phyloP scores from a whole-genome alignment of 1,140 invertebrate genomes.

The Neodiprion lecontei region DNA sequence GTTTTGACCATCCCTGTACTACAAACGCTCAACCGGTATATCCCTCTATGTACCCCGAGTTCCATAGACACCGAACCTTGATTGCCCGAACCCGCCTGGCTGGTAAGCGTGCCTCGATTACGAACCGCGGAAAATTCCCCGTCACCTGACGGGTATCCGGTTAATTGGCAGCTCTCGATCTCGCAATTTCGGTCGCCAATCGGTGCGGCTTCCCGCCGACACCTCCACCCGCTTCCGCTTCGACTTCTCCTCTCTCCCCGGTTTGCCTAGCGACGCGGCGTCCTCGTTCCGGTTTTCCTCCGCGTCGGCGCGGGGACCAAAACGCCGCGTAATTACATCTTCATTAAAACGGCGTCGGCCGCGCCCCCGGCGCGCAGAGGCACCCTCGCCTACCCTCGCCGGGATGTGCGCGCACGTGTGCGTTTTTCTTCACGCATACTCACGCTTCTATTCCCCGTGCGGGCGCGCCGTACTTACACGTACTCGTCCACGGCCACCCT shows the following conservation, averaged over 20 bases:
- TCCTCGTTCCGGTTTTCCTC: neutral
- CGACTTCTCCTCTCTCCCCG: neutral
- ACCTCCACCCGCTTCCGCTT: too few species aligned
- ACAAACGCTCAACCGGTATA: too few species aligned
- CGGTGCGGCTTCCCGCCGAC: neutral
- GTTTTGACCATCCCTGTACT: too few species aligned
- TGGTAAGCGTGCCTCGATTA: neutral
- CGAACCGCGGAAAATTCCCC: neutral
- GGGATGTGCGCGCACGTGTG: constrained; percentile 18
- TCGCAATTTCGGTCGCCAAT: constrained; percentile 1
- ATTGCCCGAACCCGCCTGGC: neutral
- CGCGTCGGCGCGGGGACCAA: constrained; percentile 47
- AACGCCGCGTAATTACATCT: constrained; percentile 58
- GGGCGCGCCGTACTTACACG: neutral
- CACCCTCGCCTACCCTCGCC: constrained; percentile 13
- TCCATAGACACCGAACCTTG: neutral
- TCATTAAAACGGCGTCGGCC: constrained; percentile 56
- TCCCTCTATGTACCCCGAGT: neutral
- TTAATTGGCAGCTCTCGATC: constrained; percentile 4
- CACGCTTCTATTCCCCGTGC: neutral
- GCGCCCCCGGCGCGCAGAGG: constrained; percentile 22
- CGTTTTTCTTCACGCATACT: constrained; percentile 26
- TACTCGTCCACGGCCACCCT: neutral
- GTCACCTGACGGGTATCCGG: neutral
- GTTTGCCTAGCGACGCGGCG: neutral